phyloP scores from a whole-genome alignment of 2,113 vertebrate genomes.

The Neodon shergylaensis region DNA sequence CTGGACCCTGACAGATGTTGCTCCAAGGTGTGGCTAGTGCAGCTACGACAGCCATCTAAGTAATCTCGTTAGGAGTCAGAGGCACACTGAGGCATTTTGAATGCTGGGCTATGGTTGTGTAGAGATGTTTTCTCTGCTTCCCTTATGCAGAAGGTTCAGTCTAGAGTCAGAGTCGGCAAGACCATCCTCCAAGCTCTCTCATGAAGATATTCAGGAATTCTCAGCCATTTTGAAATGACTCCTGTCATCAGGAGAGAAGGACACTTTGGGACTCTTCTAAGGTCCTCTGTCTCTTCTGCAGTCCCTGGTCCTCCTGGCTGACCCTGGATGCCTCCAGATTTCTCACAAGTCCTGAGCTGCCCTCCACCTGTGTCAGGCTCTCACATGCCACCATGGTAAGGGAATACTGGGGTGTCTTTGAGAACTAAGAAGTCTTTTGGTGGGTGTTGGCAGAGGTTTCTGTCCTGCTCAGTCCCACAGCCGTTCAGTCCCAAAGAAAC shows the following conservation, averaged over 20 bases:
- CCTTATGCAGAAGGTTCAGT: not conserved
- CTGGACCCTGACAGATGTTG: no score
- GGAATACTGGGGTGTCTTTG: not conserved
- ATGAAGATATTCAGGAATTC: not conserved
- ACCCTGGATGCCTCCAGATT: not conserved
- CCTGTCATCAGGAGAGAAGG: not conserved
- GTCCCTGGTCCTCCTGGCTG: not conserved
- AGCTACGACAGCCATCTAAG: not conserved
- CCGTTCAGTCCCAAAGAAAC: no score
- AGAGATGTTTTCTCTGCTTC: conserved; percentile 46
- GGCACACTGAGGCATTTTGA: conserved; percentile 20
- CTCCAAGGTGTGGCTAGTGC: no score
- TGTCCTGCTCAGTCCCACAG: no score
- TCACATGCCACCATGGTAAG: not conserved
- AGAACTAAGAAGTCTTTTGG: not conserved
- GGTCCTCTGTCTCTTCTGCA: not conserved
- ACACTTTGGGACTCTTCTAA: not conserved
- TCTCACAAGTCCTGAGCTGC: not conserved
- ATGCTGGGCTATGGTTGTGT: not conserved
- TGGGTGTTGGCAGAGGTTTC: no score
- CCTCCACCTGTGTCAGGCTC: not conserved
- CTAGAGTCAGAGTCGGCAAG: conserved; percentile 29
- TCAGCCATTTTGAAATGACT: not conserved
- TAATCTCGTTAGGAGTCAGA: not conserved
- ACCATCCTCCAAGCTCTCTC: not conserved